A percentile compares a stretch with the other conserved stretches of the same genome.
Conservation (phyloP, 2,888 invertebrate species). For the Gerris lacustris region DNA sequence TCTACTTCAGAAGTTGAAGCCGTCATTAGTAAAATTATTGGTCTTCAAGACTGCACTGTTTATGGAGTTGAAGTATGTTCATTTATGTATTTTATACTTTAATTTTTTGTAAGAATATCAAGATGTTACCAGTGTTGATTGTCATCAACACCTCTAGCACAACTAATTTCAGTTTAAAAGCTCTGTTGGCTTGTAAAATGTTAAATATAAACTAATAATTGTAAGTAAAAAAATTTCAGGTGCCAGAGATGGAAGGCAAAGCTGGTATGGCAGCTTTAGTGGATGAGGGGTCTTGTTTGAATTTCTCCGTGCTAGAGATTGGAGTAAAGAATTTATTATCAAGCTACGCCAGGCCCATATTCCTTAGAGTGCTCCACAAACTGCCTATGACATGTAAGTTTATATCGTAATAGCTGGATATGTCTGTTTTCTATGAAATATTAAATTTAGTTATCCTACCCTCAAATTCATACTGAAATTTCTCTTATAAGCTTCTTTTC, state of each 20-base stretch:
- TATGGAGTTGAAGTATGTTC: conserved; percentile 48
- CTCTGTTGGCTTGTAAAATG: too few relatives aligned
- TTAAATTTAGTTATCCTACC: not conserved
- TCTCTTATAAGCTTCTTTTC: not conserved
- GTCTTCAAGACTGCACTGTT: conserved; percentile 45
- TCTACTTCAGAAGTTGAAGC: conserved; percentile 52
- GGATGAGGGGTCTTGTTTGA: conserved; percentile 36
- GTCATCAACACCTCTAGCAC: too few relatives aligned
- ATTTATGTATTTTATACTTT: too few relatives aligned
- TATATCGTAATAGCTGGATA: not conserved
- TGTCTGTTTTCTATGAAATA: not conserved
- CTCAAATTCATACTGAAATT: not conserved
- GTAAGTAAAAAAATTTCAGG: conserved; percentile 26
- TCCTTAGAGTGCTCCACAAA: conserved; percentile 42
- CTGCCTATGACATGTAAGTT: conserved; percentile 52
- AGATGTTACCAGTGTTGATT: too few relatives aligned
- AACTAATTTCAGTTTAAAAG: too few relatives aligned
- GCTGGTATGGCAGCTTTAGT: conserved; percentile 51
- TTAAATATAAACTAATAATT: too few relatives aligned
- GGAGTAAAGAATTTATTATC: conserved; percentile 38
- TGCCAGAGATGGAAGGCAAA: conserved; percentile 39
- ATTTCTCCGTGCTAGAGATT: conserved; percentile 33
- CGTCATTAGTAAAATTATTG: conserved; percentile 43
- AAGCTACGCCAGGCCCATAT: conserved; percentile 46
- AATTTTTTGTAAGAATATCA: too few relatives aligned